Evolutionary conservation across 2,888 invertebrate species (phyloP), one percentile per base, ranked within the genome.

Genomic region (Pristionchus mayeri): DNA sequence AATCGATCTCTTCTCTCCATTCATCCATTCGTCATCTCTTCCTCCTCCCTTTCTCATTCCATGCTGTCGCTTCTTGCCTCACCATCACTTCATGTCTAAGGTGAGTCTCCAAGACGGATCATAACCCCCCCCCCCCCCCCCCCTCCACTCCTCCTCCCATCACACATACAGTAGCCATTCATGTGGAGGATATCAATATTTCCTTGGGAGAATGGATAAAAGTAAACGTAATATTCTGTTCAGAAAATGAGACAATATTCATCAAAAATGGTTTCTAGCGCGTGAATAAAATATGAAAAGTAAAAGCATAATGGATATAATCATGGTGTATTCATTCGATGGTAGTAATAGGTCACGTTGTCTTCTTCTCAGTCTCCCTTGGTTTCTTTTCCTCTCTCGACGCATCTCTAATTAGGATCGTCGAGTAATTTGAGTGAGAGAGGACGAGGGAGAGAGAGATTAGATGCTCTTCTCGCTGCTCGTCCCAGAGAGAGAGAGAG

Each of bases 341-440:
- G 54, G 11, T 11, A 34, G 27, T 27, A 34, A 34, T 63, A 63
- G 60, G 60, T 63, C 60, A 63, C 16, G 7, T 63, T 34, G 60
- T 63, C 34, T 27, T 6, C n/a, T 40, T 40, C 21, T 40, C 67
- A 2, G 37, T 13, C n/a, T 71, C 67, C 27, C 67, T 71, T 71
- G 60, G 40, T 71, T 40, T 71, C 67, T 71, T 71, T 71, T 71
- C 40, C 40, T 40, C 67, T 76, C 27, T 76, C 48, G 7, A 27
- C 76, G 76, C 76, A 76, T 76, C 76, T 50, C 48, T 76, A 76
- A 76, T 76, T 76, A 76, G 76, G 30, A 44, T 76, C 76, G 76
- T 76, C 76, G 50, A 76, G 76, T 44, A 76, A 76, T 76, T 44
- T 50, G 76, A 76, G 67, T 71, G 67, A 71, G 67, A 71, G 67